Evolutionary conservation across 2,888 invertebrate genomes (phyloP).

Genomic region (Cheilosia pagana): DNA sequence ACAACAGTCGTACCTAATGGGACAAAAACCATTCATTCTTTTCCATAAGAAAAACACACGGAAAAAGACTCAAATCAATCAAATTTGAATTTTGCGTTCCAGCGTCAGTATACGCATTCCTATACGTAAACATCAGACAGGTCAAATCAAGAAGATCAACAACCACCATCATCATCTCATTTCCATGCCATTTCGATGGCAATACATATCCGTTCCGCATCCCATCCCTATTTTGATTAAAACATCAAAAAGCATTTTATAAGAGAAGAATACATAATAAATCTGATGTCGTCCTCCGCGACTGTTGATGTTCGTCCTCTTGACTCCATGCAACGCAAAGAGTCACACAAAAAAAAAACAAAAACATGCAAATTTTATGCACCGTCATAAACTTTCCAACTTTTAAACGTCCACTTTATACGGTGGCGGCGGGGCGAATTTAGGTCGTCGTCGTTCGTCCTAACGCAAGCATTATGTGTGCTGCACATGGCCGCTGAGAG

Average conservation of each 20-base stretch:
- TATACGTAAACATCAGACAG: constrained; percentile 18
- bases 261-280: constrained; percentile 72
- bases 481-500: not conserved
- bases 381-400: constrained; percentile 75
- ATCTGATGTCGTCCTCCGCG: constrained; percentile 53
- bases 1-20: no score
- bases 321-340: constrained; percentile 27
- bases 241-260: constrained; percentile 73
- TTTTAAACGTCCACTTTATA: constrained; percentile 58
- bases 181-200: constrained; percentile 35
- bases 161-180: constrained; percentile 26
- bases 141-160: constrained; percentile 15
- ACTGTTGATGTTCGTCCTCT: constrained; percentile 11
- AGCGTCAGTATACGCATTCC: constrained; percentile 47
- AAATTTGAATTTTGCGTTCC: constrained; percentile 56
- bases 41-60: constrained; percentile 18
- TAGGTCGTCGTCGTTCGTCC: constrained; percentile 38
- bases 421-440: constrained; percentile 21
- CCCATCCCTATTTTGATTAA: constrained; percentile 70
- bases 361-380: constrained; percentile 76
- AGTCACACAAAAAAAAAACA: not conserved
- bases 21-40: not conserved
- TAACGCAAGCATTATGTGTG: constrained; percentile 9
- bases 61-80: constrained; percentile 48
- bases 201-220: constrained; percentile 26